Conservation (phyloP, 2,888 invertebrate genomes). For the Sesia apiformis region DNA sequence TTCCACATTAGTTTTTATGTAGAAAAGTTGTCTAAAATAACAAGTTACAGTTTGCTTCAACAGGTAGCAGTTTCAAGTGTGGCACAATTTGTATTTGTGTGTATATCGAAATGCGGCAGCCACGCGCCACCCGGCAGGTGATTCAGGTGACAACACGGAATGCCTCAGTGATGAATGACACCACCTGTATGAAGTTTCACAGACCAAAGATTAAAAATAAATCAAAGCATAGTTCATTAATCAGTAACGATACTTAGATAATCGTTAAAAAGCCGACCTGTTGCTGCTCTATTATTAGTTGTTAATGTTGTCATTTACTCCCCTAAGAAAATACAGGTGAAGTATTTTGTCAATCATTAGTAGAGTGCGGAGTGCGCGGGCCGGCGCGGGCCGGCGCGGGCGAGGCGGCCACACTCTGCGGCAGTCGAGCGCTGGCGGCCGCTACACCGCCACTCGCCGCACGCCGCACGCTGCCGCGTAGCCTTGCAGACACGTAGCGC, state of each 20-base stretch:
- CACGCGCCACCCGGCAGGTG: conserved; percentile 4
- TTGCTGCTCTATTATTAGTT: not conserved
- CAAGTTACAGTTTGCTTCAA: not conserved
- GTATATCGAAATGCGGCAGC: not conserved
- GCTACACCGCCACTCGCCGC: conserved; percentile 25
- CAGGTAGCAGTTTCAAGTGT: not conserved
- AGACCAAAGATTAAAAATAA: too few species aligned
- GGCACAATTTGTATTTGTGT: not conserved
- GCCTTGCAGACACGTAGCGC: conserved; percentile 18
- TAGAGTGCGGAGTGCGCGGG: conserved; percentile 19
- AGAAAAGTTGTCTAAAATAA: not conserved
- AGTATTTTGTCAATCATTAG: conserved; percentile 66
- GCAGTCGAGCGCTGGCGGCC: conserved; percentile 27
- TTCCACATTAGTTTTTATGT: too few species aligned
- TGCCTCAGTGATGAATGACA: conserved; percentile 10
- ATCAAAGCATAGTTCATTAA: too few species aligned
- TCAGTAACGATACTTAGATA: too few species aligned
- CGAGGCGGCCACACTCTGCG: conserved; percentile 30
- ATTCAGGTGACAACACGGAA: conserved; percentile 8
- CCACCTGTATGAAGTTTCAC: not conserved
- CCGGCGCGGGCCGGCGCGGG: conserved; percentile 27
- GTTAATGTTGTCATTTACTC: conserved; percentile 1
- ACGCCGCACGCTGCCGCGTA: conserved; percentile 23
- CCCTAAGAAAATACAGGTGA: conserved; percentile 54
- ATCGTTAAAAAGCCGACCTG: too few species aligned